Percentiles rank a stretch among this genome's conserved stretches.
These are phyloP conservation scores for Ptychodera flava DNA, from an alignment of 35 echinoderm and acorn worm species.

Conservation along the genomic window DNA sequence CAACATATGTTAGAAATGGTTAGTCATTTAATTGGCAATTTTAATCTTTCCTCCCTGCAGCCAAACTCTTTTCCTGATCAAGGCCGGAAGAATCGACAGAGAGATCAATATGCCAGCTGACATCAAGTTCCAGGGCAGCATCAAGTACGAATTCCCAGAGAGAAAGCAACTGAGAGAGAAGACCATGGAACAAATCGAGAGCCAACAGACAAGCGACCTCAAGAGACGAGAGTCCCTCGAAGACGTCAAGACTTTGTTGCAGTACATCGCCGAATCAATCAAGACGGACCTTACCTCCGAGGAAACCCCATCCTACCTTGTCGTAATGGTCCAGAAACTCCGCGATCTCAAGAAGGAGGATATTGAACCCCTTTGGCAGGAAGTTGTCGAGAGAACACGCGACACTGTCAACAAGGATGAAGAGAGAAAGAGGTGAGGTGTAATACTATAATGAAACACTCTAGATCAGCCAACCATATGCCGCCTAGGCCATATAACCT, in stretches of 20 bases:
- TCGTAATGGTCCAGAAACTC: conserved; percentile 15
- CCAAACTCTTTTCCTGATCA: background rate
- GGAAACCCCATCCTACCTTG: conserved; percentile 23
- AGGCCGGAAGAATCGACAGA: background rate
- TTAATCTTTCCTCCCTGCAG: too few relatives aligned
- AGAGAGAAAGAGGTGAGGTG: conserved; percentile 40
- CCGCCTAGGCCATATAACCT: background rate
- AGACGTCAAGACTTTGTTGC: background rate
- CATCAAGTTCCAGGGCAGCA: background rate
- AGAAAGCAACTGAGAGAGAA: background rate
- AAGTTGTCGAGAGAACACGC: conserved; percentile 5
- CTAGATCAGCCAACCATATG: background rate
- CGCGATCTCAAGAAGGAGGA: conserved; percentile 3
- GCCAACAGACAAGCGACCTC: background rate
- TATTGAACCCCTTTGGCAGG: conserved; percentile 4
- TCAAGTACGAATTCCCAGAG: background rate
- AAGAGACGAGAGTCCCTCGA: background rate
- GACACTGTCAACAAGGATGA: background rate
- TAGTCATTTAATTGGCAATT: too few relatives aligned
- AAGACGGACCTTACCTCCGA: conserved; percentile 13
- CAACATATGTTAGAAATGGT: too few relatives aligned
- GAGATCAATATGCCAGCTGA: background rate
- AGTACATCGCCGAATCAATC: conserved; percentile 4
- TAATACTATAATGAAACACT: too few relatives aligned
- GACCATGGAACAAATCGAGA: background rate